Conservation (phyloP, 2,797 vertebrate species). For the Gobionotothen gibberifrons region DNA sequence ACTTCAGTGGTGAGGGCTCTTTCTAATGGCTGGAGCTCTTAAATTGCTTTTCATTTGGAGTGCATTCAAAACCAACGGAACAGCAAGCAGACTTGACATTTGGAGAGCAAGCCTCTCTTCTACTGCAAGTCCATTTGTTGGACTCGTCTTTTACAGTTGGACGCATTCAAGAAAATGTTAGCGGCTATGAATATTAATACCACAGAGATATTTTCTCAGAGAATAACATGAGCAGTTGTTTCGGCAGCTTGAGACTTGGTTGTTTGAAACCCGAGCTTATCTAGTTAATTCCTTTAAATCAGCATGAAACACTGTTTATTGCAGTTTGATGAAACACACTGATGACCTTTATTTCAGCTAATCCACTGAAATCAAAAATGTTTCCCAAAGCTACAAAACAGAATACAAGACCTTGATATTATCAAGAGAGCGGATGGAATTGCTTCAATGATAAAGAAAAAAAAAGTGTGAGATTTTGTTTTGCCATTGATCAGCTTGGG, state of each 20-base stretch:
- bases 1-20: constrained; percentile 70
- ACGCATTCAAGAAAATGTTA: constrained; percentile 59
- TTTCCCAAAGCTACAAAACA: constrained; percentile 45
- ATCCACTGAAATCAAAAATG: constrained; percentile 46
- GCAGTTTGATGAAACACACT: constrained; percentile 39
- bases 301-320: constrained; percentile 49
- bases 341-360: constrained; percentile 66
- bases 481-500: constrained; percentile 45
- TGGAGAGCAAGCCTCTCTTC: constrained; percentile 63
- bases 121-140: constrained; percentile 65
- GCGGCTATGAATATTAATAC: constrained; percentile 64
- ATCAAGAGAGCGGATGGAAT: constrained; percentile 38
- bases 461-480: constrained; percentile 40
- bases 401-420: constrained; percentile 49
- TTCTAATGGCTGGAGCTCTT: constrained; percentile 70
- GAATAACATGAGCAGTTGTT: constrained; percentile 50
- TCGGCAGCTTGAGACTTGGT: constrained; percentile 38
- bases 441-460: constrained; percentile 45
- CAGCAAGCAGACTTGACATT: constrained; percentile 73
- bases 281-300: constrained; percentile 52
- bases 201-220: constrained; percentile 21
- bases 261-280: constrained; percentile 50
- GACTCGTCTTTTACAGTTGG: constrained; percentile 56
- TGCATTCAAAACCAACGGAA: constrained; percentile 77
- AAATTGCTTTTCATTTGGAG: constrained; percentile 80